phyloP scores from a whole-genome alignment of 2,113 vertebrate species.

The Sardina pilchardus region DNA sequence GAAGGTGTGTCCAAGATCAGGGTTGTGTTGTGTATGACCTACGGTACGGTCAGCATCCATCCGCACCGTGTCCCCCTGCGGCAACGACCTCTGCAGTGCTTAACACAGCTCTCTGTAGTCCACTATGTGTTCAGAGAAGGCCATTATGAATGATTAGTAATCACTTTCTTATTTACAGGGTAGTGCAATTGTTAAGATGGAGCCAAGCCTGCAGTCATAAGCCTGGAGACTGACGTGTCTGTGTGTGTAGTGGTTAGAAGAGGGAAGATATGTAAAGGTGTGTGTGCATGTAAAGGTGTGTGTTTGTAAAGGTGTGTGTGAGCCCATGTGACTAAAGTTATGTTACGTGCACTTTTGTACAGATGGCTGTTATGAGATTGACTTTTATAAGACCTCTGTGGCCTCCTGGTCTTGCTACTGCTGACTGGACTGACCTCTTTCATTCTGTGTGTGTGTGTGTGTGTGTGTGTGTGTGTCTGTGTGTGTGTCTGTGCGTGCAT shows the following conservation, averaged over 20 bases:
- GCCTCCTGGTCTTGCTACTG: background rate
- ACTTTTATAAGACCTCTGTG: background rate
- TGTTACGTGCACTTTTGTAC: background rate
- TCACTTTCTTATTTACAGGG: no score
- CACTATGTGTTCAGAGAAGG: background rate
- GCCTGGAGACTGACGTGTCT: background rate
- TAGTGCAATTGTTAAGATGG: background rate
- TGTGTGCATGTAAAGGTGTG: background rate
- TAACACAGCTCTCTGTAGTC: background rate
- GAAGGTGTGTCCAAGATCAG: background rate
- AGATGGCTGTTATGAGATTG: background rate
- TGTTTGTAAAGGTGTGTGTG: background rate
- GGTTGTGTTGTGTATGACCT: background rate
- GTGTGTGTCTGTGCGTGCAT: background rate
- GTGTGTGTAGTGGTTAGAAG: no score
- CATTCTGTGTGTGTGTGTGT: background rate
- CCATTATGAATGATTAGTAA: background rate
- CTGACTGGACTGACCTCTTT: background rate
- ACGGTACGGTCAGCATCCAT: no score
- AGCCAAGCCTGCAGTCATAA: background rate
- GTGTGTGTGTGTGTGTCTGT: background rate
- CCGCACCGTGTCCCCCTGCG: no score
- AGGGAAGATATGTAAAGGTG: background rate
- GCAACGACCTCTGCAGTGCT: background rate
- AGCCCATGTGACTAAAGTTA: background rate